Evolutionary conservation across 1,140 invertebrate species (phyloP), one percentile per base, ranked within the genome.

Genomic region (Drosophila equinoxialis): DNA sequence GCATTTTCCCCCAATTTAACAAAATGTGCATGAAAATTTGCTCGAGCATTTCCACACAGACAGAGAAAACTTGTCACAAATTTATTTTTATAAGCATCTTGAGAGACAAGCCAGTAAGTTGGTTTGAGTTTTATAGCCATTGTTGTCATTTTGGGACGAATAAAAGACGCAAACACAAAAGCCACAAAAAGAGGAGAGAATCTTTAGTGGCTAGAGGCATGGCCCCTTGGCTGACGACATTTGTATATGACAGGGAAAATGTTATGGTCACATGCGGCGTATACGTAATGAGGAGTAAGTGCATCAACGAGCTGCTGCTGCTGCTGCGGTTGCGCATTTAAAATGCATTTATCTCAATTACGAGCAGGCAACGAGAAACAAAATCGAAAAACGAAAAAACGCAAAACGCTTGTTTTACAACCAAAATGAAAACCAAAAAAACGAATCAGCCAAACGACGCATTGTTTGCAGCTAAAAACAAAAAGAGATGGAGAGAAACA

Each of bases 261-360:
- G 45, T 23, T 23, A 51, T 51, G 66, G 61, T 62, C 37, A 68
- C 37, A 68, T 62, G 68, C 48, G 64, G 68, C 70, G 74, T 79
- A 78, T 75, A 68, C 76, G 76, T 73, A 78, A 77, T 74, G 66
- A 37, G 51, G 17, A 62, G 68, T 72, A 68, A 69, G 48, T 74
- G 77, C 64, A 68, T 77, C 69, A 62, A 45, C 57, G 39, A 71
- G 73, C n/a, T 65, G 41, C 23, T 51, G 63, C 42, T 74, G 71
- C 64, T 42, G 64, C 45, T 65, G 69, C 55, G 68, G 73, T 51
- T 78, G 81, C 70, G 76, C 84, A 89, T 89, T 89, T 87, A 77
- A 86, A 87, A 87, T 89, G 83, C 80, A 87, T 87, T 87, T 87
- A 89, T 87, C 83, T 87, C 83, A 87, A 87, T 87, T 87, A 87